Percentiles rank a stretch among this genome's conserved stretches.
Conservation (phyloP, 2,888 invertebrate genomes). For the Onthophagus sagittarius region DNA sequence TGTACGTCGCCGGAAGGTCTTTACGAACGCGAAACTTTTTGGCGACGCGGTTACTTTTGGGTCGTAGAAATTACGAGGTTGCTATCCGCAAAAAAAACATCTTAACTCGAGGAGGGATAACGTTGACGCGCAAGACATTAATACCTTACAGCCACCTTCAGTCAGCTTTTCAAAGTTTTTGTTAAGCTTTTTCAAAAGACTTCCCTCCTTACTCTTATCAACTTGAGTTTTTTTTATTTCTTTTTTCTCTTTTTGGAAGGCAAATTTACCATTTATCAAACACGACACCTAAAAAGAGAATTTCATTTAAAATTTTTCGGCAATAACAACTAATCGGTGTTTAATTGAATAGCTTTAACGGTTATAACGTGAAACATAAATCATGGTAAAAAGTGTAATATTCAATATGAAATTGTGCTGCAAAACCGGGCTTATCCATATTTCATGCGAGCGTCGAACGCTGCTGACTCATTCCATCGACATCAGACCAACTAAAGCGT, state of each 20-base stretch:
- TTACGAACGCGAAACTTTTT: neutral
- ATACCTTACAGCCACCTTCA: neutral
- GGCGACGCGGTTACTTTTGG: neutral
- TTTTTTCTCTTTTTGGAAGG: too few relatives aligned
- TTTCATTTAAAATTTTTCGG: neutral
- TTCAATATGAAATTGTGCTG: neutral
- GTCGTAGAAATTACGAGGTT: neutral
- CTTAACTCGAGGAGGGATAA: neutral
- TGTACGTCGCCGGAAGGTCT: neutral
- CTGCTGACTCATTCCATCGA: neutral
- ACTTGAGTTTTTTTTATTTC: too few relatives aligned
- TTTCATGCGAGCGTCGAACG: neutral
- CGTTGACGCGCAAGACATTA: neutral
- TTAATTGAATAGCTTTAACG: neutral
- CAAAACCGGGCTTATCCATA: neutral
- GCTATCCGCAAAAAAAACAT: neutral
- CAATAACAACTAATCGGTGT: neutral
- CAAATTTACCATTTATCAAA: neutral
- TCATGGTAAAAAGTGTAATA: neutral
- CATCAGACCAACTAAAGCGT: slow-evolving; percentile 1
- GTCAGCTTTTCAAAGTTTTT: neutral
- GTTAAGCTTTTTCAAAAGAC: neutral
- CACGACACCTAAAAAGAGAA: neutral
- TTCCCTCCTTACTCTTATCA: neutral
- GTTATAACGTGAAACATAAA: neutral